Conservation (phyloP, 2,113 vertebrate species). For the Halichoerus grypus region DNA sequence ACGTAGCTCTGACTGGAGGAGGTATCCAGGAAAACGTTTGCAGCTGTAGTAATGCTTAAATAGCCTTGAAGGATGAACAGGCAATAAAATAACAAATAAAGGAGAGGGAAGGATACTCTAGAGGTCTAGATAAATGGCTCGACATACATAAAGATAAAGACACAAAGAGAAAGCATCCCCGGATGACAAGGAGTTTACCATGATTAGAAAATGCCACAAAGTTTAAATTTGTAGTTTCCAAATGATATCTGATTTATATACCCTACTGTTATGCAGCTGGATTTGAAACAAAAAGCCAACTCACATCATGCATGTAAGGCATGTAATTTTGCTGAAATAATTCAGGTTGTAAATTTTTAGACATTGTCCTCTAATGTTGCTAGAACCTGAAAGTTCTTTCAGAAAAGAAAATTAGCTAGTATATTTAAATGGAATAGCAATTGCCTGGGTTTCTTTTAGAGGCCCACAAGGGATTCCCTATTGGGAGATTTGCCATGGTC, state of each 20-base stretch:
- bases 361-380: not conserved
- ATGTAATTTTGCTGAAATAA: constrained; percentile 10
- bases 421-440: not conserved
- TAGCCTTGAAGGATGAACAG: not conserved
- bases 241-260: not conserved
- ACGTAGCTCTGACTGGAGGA: not conserved
- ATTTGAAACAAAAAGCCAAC: not conserved
- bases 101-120: not conserved
- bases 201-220: not conserved
- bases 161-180: not conserved
- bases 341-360: constrained; percentile 41
- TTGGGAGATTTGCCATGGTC: not conserved
- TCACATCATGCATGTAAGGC: not conserved
- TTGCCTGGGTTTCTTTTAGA: not conserved
- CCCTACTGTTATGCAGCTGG: not conserved
- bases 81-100: not conserved
- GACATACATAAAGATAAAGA: not conserved
- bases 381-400: not conserved
- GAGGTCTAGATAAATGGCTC: not conserved
- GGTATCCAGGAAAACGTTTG: not conserved
- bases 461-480: not conserved
- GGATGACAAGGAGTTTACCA: not conserved
- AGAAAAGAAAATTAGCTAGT: not conserved
- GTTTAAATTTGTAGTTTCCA: not conserved
- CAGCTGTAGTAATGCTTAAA: not conserved